Percentiles rank a stretch among this genome's conserved stretches.
Evolutionary conservation across 2,113 vertebrate species (phyloP).

Genomic region (Eudyptes chrysolophus): DNA sequence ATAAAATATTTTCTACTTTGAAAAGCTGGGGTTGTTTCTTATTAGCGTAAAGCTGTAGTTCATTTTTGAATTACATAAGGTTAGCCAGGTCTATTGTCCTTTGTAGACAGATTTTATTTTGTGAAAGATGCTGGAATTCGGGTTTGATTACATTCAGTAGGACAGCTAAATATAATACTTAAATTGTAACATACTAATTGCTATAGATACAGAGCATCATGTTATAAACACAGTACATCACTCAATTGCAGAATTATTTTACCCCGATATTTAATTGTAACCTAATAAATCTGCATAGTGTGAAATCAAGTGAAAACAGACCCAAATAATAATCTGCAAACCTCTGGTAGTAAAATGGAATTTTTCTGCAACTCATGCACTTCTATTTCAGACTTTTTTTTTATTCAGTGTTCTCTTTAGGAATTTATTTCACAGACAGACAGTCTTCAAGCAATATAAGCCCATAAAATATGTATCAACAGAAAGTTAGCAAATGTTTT

Average conservation of each 20-base stretch:
- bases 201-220: neutral
- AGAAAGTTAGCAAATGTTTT: neutral
- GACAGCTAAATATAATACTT: neutral
- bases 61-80: neutral
- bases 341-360: neutral
- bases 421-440: neutral
- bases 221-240: neutral
- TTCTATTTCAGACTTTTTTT: neutral
- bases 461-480: neutral
- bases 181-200: neutral
- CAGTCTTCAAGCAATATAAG: neutral
- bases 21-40: neutral
- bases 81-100: neutral
- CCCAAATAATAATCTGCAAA: neutral
- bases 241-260: neutral
- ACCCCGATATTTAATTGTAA: neutral
- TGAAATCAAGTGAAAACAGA: conserved; percentile 31
- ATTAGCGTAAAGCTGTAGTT: neutral
- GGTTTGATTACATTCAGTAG: neutral
- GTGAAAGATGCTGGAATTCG: neutral
- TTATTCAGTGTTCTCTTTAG: neutral
- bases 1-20: neutral
- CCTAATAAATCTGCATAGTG: neutral
- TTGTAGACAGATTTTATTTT: neutral
- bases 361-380: neutral